Percentiles rank a stretch among this genome's conserved stretches.
Evolutionary conservation across 1,140 invertebrate genomes (phyloP).

Genomic region (Brachionus angularis): DNA sequence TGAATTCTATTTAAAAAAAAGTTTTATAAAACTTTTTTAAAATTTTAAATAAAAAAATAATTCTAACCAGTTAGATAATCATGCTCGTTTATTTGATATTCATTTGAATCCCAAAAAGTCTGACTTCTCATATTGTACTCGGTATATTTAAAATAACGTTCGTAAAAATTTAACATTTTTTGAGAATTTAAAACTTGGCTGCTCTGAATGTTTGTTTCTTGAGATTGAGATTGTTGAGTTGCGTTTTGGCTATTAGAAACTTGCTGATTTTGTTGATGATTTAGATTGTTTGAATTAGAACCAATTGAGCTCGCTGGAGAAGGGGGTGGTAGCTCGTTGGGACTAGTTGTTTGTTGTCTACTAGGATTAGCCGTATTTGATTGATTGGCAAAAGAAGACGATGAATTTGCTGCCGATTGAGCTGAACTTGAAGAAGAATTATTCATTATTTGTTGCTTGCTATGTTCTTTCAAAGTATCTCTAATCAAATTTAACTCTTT

Average conservation of each 20-base stretch:
- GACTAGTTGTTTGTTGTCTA: constrained; percentile 5
- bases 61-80: constrained; percentile 25
- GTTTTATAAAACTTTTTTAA: background rate
- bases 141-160: constrained; percentile 33
- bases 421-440: too few relatives aligned
- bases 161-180: constrained; percentile 19
- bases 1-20: constrained; percentile 13
- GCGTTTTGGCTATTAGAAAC: background rate
- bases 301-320: constrained; percentile 27
- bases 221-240: constrained; percentile 31
- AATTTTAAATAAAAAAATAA: too few relatives aligned
- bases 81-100: constrained; percentile 11
- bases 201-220: background rate
- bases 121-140: constrained; percentile 40
- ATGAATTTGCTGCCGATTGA: too few relatives aligned
- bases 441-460: background rate
- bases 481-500: constrained; percentile 35
- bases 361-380: too few relatives aligned
- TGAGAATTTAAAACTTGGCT: constrained; percentile 3
- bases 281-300: constrained; percentile 37
- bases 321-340: constrained; percentile 39
- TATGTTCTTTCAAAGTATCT: constrained; percentile 18
- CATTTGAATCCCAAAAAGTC: constrained; percentile 32
- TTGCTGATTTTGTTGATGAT: background rate
- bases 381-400: too few relatives aligned